phyloP scores from a whole-genome alignment of 2,113 vertebrate genomes.

The Natator depressus region DNA sequence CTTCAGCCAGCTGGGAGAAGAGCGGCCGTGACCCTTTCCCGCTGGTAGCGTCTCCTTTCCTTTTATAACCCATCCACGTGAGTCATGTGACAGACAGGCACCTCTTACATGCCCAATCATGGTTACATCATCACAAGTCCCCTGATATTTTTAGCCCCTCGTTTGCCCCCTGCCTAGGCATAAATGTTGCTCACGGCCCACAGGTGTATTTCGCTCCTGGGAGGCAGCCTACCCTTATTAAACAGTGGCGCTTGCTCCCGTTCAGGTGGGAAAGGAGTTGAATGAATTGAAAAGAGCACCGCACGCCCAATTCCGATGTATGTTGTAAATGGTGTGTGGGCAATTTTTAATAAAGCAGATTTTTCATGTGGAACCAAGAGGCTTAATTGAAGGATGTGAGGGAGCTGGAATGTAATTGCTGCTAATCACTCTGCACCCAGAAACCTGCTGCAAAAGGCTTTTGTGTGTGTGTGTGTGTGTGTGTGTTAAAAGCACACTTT shows the following conservation, averaged over 20 bases:
- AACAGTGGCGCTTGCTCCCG: too few species aligned
- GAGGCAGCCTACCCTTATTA: not conserved
- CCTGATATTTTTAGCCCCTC: not conserved
- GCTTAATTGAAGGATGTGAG: not conserved
- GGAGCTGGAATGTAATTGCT: not conserved
- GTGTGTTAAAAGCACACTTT: not conserved
- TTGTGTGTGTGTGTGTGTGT: too few species aligned
- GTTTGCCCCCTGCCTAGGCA: not conserved
- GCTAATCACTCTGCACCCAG: not conserved
- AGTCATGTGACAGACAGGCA: not conserved
- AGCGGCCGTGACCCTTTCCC: not conserved
- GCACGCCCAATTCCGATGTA: not conserved
- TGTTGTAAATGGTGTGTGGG: not conserved
- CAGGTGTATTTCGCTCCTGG: not conserved
- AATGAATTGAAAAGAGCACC: not conserved
- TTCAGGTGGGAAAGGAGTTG: not conserved
- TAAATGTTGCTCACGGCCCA: not conserved
- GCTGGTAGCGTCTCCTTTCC: not conserved
- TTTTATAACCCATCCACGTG: not conserved
- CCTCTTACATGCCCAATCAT: not conserved
- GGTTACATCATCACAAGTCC: too few species aligned
- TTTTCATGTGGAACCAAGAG: not conserved
- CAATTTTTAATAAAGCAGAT: not conserved
- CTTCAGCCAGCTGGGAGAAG: not conserved
- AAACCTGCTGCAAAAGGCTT: not conserved